Evolutionary conservation across 2,888 invertebrate genomes (phyloP).

Genomic region (Meghimatium bilineatum): DNA sequence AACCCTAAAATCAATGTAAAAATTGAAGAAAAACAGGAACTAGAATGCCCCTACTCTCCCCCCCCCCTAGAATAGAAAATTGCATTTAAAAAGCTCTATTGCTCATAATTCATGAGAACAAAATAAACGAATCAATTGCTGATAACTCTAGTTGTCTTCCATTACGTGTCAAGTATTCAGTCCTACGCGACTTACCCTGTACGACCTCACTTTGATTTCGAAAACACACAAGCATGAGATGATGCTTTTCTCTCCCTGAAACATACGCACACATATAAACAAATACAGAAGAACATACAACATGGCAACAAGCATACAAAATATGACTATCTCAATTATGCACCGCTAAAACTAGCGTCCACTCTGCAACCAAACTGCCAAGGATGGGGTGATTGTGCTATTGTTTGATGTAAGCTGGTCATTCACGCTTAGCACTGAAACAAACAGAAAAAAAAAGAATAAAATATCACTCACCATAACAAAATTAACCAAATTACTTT

Average conservation of each 20-base stretch:
- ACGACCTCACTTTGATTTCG: neutral
- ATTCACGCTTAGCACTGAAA: constrained; percentile 39
- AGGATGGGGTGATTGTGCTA: neutral
- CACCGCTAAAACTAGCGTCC: neutral
- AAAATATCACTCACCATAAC: neutral
- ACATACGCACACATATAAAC: neutral
- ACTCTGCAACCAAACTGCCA: constrained; percentile 20
- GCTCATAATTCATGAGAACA: too few species aligned
- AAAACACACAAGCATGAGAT: neutral
- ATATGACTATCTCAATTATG: neutral
- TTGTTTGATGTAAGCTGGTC: neutral
- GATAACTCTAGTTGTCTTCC: too few species aligned
- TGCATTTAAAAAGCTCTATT: too few species aligned
- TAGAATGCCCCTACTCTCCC: too few species aligned
- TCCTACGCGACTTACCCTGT: too few species aligned
- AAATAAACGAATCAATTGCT: too few species aligned
- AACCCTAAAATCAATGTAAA: too few species aligned
- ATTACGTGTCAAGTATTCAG: too few species aligned
- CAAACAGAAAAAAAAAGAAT: neutral
- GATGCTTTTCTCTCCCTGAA: too few species aligned
- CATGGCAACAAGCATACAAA: neutral
- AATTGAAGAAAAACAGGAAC: too few species aligned
- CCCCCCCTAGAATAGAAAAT: too few species aligned
- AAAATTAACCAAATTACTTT: neutral
- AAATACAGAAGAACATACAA: neutral